Conservation (phyloP, 2,888 invertebrate species). For the Conomelus anceps region DNA sequence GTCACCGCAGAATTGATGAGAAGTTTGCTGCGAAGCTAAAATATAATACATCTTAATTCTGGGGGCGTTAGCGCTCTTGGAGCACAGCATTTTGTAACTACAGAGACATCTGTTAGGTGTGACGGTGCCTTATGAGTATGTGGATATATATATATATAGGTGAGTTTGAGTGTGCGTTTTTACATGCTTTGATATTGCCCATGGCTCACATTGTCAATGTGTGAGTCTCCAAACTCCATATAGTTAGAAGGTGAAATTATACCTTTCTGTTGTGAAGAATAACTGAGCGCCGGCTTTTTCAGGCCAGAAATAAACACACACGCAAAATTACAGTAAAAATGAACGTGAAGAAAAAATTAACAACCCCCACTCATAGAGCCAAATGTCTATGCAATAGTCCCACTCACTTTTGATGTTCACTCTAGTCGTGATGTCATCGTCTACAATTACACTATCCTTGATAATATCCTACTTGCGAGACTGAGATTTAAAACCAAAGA, state of each 20-base stretch:
- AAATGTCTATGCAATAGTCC: not conserved
- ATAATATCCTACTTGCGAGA: not conserved
- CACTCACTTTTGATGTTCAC: not conserved
- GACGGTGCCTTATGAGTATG: not conserved
- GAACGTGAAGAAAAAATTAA: not conserved
- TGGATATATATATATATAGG: not conserved
- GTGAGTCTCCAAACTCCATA: not conserved
- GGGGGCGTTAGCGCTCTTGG: not conserved
- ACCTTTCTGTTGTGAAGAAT: not conserved
- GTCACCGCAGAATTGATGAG: not conserved
- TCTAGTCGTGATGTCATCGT: not conserved
- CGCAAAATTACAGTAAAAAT: not conserved
- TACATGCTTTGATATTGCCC: not conserved
- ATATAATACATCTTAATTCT: not conserved
- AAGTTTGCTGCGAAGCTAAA: not conserved
- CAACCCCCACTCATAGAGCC: not conserved
- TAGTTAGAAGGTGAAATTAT: not conserved
- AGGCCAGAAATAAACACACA: not conserved
- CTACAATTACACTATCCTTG: not conserved
- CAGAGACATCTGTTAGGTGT: not conserved
- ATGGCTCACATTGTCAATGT: not conserved
- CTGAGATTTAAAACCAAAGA: not conserved
- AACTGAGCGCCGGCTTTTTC: not conserved
- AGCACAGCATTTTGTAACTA: not conserved
- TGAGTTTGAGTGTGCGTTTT: not conserved